Evolutionary conservation across 1,140 invertebrate species (phyloP), one percentile per base, ranked within the genome.

Genomic region (Cydia fagiglandana): DNA sequence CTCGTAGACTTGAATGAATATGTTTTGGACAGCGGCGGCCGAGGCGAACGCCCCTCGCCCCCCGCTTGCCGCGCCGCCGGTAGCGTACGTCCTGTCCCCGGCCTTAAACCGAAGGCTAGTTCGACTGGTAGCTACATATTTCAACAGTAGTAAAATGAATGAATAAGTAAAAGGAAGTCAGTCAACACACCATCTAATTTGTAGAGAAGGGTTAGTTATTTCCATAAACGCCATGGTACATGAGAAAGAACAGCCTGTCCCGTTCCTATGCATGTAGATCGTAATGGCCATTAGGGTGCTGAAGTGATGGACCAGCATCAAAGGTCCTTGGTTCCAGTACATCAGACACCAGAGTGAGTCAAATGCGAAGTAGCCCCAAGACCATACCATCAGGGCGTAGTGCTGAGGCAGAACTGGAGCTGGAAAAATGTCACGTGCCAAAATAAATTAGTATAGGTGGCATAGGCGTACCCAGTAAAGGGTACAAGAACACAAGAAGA

Each of bases 151-250:
- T 61, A 9, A 20, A 78, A 73, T 64, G 17, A 75, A 74, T 56
- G 56, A 15, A 38, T 30, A 17, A 73, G 76, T 38, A 64, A 66
- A 24, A 47, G 64, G 74, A 30, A 24, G 15, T 12, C n/a, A 81
- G 79, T 73, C 78, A 30, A 66, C 61, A 5, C 41, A 91, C 94
- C 94, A 95, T 83, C 94, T 85, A 1, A 83, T 82, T 88, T 95
- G 94, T 47, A 95, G 86, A n/a, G 94, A 84, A 34, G 94, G 94
- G 85, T 95, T 95, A 1, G 94, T 94, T 28, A 94, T 79, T 89
- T 95, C 94, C 86, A 95, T 84, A 53, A 93, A 83, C 1, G 93
- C 93, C 10, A 95, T 78, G 6, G 92, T 91, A 78, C 93, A 94
- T 6, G 90, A 87, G 9, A 94, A 93, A 45, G 93, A 93, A 78